These are phyloP conservation scores for Lepidurus couesii DNA, from an alignment of 1,140 invertebrate species.

Conservation along the genomic window DNA sequence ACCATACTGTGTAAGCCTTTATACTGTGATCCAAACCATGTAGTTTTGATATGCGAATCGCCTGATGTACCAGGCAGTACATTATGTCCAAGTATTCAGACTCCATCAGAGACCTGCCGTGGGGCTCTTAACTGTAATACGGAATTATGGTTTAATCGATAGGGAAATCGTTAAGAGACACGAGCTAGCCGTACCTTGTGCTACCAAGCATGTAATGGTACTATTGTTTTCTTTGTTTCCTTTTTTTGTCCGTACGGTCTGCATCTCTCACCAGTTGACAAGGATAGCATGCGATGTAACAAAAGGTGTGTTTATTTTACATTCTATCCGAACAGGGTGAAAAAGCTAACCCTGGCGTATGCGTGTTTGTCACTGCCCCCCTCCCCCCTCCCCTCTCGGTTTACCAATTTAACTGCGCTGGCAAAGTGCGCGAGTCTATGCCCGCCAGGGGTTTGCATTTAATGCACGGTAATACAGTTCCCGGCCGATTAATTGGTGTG, in stretches of 20 bases:
- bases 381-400: background rate
- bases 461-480: background rate
- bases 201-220: background rate
- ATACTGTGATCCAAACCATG: too few relatives aligned
- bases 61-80: too few relatives aligned
- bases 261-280: background rate
- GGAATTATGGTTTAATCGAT: constrained; percentile 13
- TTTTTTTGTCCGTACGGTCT: background rate
- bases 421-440: background rate
- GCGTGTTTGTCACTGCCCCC: background rate
- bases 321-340: background rate
- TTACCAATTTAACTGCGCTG: background rate
- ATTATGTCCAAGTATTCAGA: too few relatives aligned
- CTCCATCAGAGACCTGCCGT: too few relatives aligned
- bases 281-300: background rate
- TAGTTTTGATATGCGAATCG: too few relatives aligned
- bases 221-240: background rate
- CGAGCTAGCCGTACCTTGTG: background rate
- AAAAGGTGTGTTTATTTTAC: background rate
- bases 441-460: constrained; percentile 10
- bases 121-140: background rate
- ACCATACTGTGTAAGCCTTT: too few relatives aligned
- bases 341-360: background rate
- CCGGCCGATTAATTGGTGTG: too few relatives aligned
- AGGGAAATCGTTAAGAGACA: background rate